Conservation (phyloP, 2,888 invertebrate genomes). For the Agrilus mali region DNA sequence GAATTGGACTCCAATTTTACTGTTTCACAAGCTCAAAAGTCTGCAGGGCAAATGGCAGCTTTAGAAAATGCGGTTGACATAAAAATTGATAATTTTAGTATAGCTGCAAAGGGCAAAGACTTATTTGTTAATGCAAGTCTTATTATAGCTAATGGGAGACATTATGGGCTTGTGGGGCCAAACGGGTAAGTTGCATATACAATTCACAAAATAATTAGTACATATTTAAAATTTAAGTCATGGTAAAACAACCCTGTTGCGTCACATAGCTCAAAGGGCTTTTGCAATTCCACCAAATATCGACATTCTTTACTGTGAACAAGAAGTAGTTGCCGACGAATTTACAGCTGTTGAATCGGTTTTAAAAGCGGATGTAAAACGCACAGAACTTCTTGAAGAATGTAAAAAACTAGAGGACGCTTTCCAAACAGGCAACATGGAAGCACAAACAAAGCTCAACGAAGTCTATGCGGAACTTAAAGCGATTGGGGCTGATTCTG, state of each 20-base stretch:
- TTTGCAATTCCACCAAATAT: constrained; percentile 93
- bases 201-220: no score
- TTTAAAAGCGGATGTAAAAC: constrained; percentile 83
- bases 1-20: constrained; percentile 91
- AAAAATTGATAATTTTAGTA: constrained; percentile 96
- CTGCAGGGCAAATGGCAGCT: constrained; percentile 62
- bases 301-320: constrained; percentile 93
- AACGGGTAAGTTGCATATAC: constrained; percentile 56
- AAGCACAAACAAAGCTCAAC: constrained; percentile 66
- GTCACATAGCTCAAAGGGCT: constrained; percentile 82
- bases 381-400: constrained; percentile 69
- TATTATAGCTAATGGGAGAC: constrained; percentile 81
- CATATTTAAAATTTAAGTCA: constrained; percentile 50
- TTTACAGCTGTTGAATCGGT: constrained; percentile 88
- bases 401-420: constrained; percentile 68
- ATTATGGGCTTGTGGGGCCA: constrained; percentile 96
- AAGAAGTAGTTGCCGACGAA: constrained; percentile 93
- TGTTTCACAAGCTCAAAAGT: constrained; percentile 73
- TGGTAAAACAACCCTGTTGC: constrained; percentile 92
- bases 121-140: constrained; percentile 92
- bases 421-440: constrained; percentile 59
- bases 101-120: constrained; percentile 94
- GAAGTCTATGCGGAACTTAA: constrained; percentile 91
- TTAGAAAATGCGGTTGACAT: constrained; percentile 93
- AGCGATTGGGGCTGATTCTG: constrained; percentile 95